These are phyloP conservation scores for Alviniconcha strummeri DNA, from an alignment of 2,888 invertebrate genomes.

Conservation along the genomic window DNA sequence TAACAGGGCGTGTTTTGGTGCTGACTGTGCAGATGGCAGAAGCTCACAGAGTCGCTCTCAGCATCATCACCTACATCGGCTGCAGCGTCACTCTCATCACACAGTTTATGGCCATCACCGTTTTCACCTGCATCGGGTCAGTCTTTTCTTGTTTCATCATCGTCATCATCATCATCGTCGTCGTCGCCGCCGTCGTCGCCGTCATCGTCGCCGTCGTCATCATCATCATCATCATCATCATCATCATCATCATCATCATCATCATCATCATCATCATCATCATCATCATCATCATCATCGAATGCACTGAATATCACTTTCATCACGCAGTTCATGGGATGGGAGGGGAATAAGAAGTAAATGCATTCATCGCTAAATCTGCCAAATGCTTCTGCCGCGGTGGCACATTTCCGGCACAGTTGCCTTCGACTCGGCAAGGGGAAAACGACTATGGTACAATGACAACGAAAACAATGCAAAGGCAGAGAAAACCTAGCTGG, in stretches of 20 bases:
- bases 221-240: not conserved
- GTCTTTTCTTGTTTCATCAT: constrained; percentile 1
- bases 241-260: constrained; percentile 3
- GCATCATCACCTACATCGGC: constrained; percentile 58
- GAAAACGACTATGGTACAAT: too few species aligned
- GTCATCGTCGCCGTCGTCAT: too few species aligned
- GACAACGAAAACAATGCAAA: too few species aligned
- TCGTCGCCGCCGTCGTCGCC: too few species aligned
- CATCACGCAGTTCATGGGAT: too few species aligned
- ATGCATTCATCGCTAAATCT: too few species aligned
- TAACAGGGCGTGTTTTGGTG: too few species aligned
- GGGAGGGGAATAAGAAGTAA: too few species aligned
- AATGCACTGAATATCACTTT: not conserved
- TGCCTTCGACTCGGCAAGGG: too few species aligned
- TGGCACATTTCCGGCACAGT: too few species aligned
- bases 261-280: not conserved
- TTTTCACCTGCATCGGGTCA: constrained; percentile 60
- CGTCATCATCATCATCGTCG: not conserved
- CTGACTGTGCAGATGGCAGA: constrained; percentile 41
- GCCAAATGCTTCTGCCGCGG: too few species aligned
- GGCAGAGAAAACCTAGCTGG: too few species aligned
- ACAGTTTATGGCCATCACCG: constrained; percentile 54
- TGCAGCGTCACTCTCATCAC: constrained; percentile 56
- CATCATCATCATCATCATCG: not conserved
- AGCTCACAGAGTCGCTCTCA: constrained; percentile 47